Percentiles rank a stretch among this genome's conserved stretches.
Evolutionary conservation across 1,140 invertebrate genomes (phyloP).

Genomic region (Drosophila sucinea): DNA sequence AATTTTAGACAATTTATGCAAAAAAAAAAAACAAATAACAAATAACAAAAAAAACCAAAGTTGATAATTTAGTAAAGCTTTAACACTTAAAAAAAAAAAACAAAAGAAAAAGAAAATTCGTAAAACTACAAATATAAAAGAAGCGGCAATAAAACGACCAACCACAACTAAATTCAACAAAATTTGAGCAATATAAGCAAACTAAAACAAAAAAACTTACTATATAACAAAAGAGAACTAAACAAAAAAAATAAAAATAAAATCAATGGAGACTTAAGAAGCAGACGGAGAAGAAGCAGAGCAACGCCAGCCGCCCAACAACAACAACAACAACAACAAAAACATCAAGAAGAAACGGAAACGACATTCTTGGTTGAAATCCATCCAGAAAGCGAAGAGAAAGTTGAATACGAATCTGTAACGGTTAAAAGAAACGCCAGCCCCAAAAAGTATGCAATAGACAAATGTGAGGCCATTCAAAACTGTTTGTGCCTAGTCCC

Average conservation of each 20-base stretch:
- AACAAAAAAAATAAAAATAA: conserved; percentile 16
- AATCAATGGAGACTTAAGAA: conserved; percentile 18
- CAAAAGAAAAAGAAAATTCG: conserved; percentile 21
- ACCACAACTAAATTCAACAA: conserved; percentile 23
- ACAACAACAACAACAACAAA: conserved; percentile 38
- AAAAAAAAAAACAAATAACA: conserved; percentile 2
- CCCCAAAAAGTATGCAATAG: conserved; percentile 35
- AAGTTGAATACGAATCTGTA: conserved; percentile 12
- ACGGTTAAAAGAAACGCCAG: conserved; percentile 10
- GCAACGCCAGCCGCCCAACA: conserved; percentile 79
- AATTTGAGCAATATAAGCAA: conserved; percentile 2
- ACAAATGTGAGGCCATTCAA: conserved; percentile 26
- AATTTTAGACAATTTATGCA: conserved; percentile 72
- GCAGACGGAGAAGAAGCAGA: conserved; percentile 29
- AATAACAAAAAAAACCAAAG: conserved; percentile 25
- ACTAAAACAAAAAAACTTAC: conserved; percentile 27
- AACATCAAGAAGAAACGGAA: conserved; percentile 19
- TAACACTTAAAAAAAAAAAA: conserved; percentile 15
- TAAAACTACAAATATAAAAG: conserved; percentile 24
- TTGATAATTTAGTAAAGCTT: conserved; percentile 25
- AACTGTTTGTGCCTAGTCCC: neutral
- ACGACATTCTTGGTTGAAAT: conserved; percentile 58
- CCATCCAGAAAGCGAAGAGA: conserved; percentile 58
- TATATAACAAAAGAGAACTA: conserved; percentile 13
- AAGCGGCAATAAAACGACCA: conserved; percentile 39